Percentiles rank a stretch among this genome's conserved stretches.
Conservation (phyloP, 2,113 vertebrate species). For the Melanostigma gelatinosum region DNA sequence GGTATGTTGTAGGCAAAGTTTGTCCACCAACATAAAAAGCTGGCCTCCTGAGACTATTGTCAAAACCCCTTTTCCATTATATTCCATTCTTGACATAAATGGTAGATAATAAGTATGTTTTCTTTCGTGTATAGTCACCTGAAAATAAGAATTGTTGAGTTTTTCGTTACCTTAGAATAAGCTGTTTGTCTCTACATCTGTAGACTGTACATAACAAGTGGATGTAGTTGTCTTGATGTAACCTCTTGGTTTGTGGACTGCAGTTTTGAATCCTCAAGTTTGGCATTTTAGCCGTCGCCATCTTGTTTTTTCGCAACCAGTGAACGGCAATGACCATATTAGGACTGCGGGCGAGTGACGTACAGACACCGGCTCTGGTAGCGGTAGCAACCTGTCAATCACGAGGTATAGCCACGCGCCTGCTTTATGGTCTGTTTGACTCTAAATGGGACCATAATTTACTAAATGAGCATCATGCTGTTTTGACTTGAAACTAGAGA, state of each 20-base stretch:
- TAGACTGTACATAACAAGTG: too few relatives aligned
- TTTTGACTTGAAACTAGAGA: background rate
- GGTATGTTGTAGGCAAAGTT: background rate
- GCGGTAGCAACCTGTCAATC: background rate
- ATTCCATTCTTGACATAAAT: too few relatives aligned
- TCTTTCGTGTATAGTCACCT: too few relatives aligned
- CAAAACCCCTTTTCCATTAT: too few relatives aligned
- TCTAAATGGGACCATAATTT: background rate
- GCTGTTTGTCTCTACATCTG: background rate
- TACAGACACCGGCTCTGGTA: background rate
- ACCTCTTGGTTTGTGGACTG: background rate
- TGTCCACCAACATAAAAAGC: background rate
- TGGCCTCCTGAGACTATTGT: constrained; percentile 9
- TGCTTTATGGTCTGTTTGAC: too few relatives aligned
- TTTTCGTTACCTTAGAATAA: background rate
- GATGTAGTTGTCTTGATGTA: background rate
- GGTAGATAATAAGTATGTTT: too few relatives aligned
- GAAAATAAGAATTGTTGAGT: too few relatives aligned
- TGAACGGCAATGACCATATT: background rate
- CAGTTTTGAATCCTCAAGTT: background rate
- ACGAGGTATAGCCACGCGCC: background rate
- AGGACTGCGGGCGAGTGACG: too few relatives aligned
- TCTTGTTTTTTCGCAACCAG: background rate
- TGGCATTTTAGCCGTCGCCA: too few relatives aligned
- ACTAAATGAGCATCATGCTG: background rate